Evolutionary conservation across 2,888 invertebrate species (phyloP), one percentile per base, ranked within the genome.

Genomic region (Platycheirus albimanus): DNA sequence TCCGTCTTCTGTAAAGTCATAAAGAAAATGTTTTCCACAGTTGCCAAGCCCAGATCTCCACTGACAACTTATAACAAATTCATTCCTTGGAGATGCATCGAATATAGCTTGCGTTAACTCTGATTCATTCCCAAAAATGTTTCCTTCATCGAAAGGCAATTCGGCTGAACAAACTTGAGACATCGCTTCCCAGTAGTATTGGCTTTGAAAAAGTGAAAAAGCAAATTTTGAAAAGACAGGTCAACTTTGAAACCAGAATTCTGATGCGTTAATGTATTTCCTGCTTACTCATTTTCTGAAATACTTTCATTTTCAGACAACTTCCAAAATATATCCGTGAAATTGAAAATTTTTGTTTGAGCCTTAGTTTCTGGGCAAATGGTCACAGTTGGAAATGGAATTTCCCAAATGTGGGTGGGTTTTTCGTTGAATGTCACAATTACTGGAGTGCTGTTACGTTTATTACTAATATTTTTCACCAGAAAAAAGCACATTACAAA

Each of bases 391-490:
- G 84, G 84, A 24, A 84, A 71, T 2, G 84, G 79, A 41, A 84
- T 75, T 49, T 71, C 56, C 71, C 76, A 84, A 36, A 79, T 47
- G 10, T 72, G 72, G 11, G 93, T 94, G 0, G 94, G 92, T 51
- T 92, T 93, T 88, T 94, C 93, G 2, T 94, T 93, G 87, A 94
- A 94, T 86, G 93, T 94, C 7, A 94, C 93, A 66, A 94, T 93
- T 0, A 94, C 93, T 0, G 94, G 94, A 79, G 92, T 93, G 75
- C 91, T 91, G 63, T 92, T 91, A 93, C 94, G 94, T 88, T 94
- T 94, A 74, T 91, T 90, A 91, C 93, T 94, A 3, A 19, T 19
- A 20, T 10, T 19, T 17, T 1, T 10, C 11, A 45, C 19, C 3
- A 45, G 7, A 17, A 10, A 45, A 6, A 10, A 19, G 19, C 45